Percentiles rank a stretch among this genome's conserved stretches.
phyloP scores from a whole-genome alignment of 2,888 invertebrate genomes.

The Endomychus coccineus region DNA sequence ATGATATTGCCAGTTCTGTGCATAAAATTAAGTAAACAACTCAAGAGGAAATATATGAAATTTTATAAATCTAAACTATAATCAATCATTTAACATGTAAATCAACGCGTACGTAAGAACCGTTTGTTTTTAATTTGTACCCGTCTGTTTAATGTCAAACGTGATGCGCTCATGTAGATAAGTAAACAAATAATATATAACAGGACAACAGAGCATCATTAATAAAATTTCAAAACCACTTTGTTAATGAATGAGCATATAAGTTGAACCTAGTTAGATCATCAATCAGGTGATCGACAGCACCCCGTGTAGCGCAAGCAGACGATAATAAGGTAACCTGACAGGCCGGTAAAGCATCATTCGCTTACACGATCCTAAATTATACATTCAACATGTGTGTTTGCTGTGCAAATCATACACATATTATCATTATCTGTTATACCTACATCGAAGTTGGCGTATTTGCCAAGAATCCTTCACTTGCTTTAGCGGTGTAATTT shows the following conservation, averaged over 20 bases:
- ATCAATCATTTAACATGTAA: no score
- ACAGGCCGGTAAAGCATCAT: slow-evolving; percentile 21
- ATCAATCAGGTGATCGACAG: slow-evolving; percentile 31
- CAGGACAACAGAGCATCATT: slow-evolving; percentile 15
- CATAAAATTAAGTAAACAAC: no score
- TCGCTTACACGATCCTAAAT: slow-evolving; percentile 25
- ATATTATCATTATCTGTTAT: slow-evolving; percentile 31
- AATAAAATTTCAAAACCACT: slow-evolving; percentile 25
- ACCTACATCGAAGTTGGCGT: slow-evolving; percentile 28
- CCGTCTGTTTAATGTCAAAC: no score
- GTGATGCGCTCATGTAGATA: no score
- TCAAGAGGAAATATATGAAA: no score
- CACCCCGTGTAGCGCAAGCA: slow-evolving; percentile 23
- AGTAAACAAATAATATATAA: no score
- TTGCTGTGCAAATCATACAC: slow-evolving; percentile 34
- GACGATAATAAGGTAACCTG: slow-evolving; percentile 25
- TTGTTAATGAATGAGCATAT: slow-evolving; percentile 27
- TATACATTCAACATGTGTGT: slow-evolving; percentile 34
- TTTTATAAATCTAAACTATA: no score
- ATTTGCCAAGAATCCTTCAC: slow-evolving; percentile 12
- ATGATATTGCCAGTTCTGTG: no score
- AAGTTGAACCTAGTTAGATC: slow-evolving; percentile 20
- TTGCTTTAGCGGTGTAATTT: no score
- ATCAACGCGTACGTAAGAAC: no score
- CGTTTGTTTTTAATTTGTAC: no score